Evolutionary conservation across 1,140 invertebrate genomes (phyloP).

Genomic region (Penaeus japonicus): DNA sequence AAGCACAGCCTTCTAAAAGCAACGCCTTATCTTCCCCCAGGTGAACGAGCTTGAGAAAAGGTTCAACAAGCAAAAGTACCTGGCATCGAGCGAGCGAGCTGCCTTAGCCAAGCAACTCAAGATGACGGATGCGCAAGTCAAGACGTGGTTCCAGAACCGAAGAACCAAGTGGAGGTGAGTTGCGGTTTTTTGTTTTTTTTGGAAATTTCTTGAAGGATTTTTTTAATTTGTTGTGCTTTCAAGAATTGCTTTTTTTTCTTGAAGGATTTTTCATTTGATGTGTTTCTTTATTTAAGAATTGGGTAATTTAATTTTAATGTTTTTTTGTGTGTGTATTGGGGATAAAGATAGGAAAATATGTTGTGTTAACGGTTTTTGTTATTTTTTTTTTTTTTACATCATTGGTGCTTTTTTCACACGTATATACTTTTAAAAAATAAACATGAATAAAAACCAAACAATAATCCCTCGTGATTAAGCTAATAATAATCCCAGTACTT

Average conservation of each 20-base stretch:
- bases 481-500: too few relatives aligned
- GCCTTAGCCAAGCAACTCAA: conserved; percentile 92
- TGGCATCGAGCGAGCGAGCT: conserved; percentile 95
- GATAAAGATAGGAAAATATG: too few relatives aligned
- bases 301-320: too few relatives aligned
- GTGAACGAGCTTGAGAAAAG: conserved; percentile 88
- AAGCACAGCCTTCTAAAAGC: too few relatives aligned
- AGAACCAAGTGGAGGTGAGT: conserved; percentile 97
- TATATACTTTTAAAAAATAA: too few relatives aligned
- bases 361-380: too few relatives aligned
- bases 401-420: too few relatives aligned
- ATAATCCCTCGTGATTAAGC: too few relatives aligned
- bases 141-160: conserved; percentile 97
- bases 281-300: neutral
- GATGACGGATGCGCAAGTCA: conserved; percentile 99
- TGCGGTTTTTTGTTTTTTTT: neutral
- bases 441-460: too few relatives aligned
- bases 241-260: neutral
- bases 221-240: neutral
- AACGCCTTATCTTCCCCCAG: neutral
- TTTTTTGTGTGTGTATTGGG: too few relatives aligned
- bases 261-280: neutral
- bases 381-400: too few relatives aligned
- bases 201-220: neutral
- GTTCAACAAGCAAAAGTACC: conserved; percentile 98